Evolutionary conservation across 2,113 vertebrate species (phyloP).

Genomic region (Fulmarus glacialis): DNA sequence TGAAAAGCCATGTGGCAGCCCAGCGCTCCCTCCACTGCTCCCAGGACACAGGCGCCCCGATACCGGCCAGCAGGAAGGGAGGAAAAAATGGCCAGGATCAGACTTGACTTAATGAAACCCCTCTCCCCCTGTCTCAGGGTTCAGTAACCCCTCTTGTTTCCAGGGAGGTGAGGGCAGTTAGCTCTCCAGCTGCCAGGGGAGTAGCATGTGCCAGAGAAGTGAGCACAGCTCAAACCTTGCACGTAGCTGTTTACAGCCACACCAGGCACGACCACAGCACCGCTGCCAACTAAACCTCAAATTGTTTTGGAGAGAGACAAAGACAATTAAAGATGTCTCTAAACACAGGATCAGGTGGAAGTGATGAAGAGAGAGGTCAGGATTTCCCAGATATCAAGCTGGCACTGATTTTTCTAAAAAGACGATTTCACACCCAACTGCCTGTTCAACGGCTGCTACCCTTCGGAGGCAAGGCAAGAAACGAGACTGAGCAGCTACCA

Average conservation of each 20-base stretch:
- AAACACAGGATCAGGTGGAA: not conserved
- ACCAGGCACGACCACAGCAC: not conserved
- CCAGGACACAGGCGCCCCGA: not conserved
- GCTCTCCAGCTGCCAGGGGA: not conserved
- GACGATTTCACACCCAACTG: not conserved
- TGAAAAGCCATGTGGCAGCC: not conserved
- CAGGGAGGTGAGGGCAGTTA: not conserved
- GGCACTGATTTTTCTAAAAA: not conserved
- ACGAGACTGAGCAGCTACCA: not conserved
- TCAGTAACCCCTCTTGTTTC: not conserved
- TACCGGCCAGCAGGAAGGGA: not conserved
- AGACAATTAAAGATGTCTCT: not conserved
- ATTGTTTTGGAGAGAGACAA: not conserved
- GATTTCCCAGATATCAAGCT: not conserved
- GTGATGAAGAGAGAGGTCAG: not conserved
- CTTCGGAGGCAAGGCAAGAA: not conserved
- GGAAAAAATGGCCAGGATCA: not conserved
- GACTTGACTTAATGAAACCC: not conserved
- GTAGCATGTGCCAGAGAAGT: fast-evolving
- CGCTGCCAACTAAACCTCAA: not conserved
- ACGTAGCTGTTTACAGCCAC: not conserved
- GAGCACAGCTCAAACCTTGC: not conserved
- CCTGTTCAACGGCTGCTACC: not conserved
- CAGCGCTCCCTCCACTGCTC: not conserved
- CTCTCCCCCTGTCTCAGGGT: not conserved